These are phyloP conservation scores for Strongylocentrotus purpuratus DNA, from an alignment of 35 echinoderm and acorn worm genomes.

Conservation along the genomic window DNA sequence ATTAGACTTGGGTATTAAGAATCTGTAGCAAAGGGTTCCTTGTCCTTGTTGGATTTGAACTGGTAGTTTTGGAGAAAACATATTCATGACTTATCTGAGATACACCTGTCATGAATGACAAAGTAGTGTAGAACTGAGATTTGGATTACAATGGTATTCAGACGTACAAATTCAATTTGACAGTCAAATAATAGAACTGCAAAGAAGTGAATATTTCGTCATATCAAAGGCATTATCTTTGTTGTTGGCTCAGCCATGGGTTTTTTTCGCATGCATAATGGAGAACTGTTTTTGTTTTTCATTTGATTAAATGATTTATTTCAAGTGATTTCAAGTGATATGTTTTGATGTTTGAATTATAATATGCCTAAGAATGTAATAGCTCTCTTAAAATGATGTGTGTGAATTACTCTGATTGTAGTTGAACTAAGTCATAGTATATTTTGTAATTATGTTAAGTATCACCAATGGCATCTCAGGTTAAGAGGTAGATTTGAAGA, in stretches of 20 bases:
- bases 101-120: neutral
- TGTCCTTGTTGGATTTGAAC: neutral
- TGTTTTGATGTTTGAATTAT: neutral
- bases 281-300: neutral
- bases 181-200: neutral
- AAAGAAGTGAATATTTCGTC: neutral
- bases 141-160: neutral
- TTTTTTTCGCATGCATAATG: neutral
- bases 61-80: neutral
- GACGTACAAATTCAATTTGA: neutral
- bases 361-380: neutral
- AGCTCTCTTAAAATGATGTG: neutral
- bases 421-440: neutral
- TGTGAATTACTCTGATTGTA: neutral
- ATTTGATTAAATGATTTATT: neutral
- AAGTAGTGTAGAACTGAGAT: neutral
- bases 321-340: neutral
- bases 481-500: constrained; percentile 1
- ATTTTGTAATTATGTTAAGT: neutral
- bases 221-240: constrained; percentile 12
- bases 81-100: neutral
- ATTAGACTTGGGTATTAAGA: neutral
- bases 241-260: neutral
- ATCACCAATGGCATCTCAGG: neutral
- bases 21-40: neutral